Conservation (phyloP, 2,113 vertebrate species). For the Pterocles gutturalis region DNA sequence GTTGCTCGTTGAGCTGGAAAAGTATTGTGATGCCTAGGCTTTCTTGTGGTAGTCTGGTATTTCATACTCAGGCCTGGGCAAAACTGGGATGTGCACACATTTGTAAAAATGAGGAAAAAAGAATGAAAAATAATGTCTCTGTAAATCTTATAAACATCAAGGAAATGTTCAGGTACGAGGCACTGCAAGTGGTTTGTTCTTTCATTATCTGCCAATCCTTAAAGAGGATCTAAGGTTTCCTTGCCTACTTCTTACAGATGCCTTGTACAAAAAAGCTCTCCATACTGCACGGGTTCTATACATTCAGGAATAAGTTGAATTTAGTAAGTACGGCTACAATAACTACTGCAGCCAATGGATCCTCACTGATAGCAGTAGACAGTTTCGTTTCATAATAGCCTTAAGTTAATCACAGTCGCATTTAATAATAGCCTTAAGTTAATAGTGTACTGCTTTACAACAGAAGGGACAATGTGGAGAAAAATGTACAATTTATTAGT, state of each 20-base stretch:
- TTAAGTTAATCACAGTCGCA: neutral
- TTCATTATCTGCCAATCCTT: slow-evolving; percentile 31
- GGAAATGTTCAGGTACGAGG: neutral
- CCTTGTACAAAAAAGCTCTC: neutral
- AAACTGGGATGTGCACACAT: neutral
- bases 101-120: neutral
- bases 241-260: neutral
- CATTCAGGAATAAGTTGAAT: neutral
- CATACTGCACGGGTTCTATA: neutral
- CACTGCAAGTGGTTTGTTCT: neutral
- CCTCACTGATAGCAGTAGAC: neutral
- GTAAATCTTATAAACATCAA: slow-evolving; percentile 4
- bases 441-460: neutral
- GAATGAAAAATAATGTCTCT: neutral
- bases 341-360: neutral
- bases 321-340: neutral
- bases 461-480: neutral
- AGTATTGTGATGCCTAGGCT: neutral
- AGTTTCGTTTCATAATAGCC: neutral
- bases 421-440: neutral
- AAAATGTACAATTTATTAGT: neutral
- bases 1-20: neutral
- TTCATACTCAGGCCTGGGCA: slow-evolving; percentile 23
- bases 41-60: slow-evolving; percentile 49
- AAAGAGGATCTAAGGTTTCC: neutral